Conservation (phyloP, 1,140 invertebrate genomes). For the Aphelenchoides besseyi region DNA sequence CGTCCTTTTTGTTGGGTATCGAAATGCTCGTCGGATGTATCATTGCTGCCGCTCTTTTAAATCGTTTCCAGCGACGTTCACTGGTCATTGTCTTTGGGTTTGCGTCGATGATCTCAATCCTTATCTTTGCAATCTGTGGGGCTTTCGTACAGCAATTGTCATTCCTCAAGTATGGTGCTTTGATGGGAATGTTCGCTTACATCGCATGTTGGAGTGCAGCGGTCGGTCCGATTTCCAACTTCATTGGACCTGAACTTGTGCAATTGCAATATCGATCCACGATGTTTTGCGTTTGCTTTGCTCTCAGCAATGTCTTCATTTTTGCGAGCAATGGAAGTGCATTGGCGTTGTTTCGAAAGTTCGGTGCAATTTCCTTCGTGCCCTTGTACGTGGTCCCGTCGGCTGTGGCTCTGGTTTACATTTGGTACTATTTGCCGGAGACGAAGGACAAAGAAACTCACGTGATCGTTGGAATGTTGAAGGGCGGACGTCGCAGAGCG, state of each 20-base stretch:
- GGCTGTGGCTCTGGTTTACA: constrained; percentile 33
- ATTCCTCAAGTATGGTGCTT: constrained; percentile 41
- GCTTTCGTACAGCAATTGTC: constrained; percentile 13
- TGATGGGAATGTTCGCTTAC: constrained; percentile 38
- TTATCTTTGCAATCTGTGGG: constrained; percentile 40
- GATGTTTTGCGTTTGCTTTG: constrained; percentile 59
- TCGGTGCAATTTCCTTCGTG: constrained; percentile 48
- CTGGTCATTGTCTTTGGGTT: constrained; percentile 45
- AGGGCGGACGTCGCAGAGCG: constrained; percentile 2
- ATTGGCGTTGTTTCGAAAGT: constrained; percentile 45
- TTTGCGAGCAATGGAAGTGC: constrained; percentile 56
- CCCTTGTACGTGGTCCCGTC: constrained; percentile 53
- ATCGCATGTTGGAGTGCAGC: constrained; percentile 50
- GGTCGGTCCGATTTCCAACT: constrained; percentile 58
- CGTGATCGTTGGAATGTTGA: constrained; percentile 9
- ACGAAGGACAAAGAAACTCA: constrained; percentile 14
- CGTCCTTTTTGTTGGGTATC: constrained; percentile 57
- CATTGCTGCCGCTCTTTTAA: constrained; percentile 45
- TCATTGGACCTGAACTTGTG: constrained; percentile 55
- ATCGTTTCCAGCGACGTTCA: constrained; percentile 41
- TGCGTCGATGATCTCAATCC: constrained; percentile 34
- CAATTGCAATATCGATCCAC: constrained; percentile 51
- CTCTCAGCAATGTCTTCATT: constrained; percentile 51
- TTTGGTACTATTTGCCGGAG: constrained; percentile 51
- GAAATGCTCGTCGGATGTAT: constrained; percentile 42